phyloP scores from a whole-genome alignment of 2,113 vertebrate genomes.

The crab-eating macaque (Macaca fascicularis) region T2T-MFA8v1.1 NC_088380.1:25176501-25177000 shows the following conservation, averaged over 20 bases:
- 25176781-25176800: slow-evolving; percentile 27
- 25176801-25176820: slow-evolving; percentile 62
- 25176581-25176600: slow-evolving; percentile 55
- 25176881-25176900: slow-evolving; percentile 78
- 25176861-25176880: slow-evolving; percentile 79
- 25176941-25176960: slow-evolving; percentile 80
- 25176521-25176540: background rate
- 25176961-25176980: slow-evolving; percentile 86
- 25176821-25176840: slow-evolving; percentile 64
- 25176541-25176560: slow-evolving; percentile 36
- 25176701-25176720: slow-evolving; percentile 44
- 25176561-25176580: slow-evolving; percentile 53
- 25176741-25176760: background rate
- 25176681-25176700: slow-evolving; percentile 74
- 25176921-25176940: slow-evolving; percentile 76
- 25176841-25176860: slow-evolving; percentile 83
- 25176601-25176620: slow-evolving; percentile 45
- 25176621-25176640: slow-evolving; percentile 16
- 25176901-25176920: slow-evolving; percentile 69
- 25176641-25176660: slow-evolving; percentile 14
- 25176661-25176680: slow-evolving; percentile 20
- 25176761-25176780: too few species aligned
- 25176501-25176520: background rate
- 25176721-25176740: slow-evolving; percentile 51
- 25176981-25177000: slow-evolving; percentile 85